Evolutionary conservation across 2,888 invertebrate species (phyloP).

Genomic region (Eristalis pertinax): DNA sequence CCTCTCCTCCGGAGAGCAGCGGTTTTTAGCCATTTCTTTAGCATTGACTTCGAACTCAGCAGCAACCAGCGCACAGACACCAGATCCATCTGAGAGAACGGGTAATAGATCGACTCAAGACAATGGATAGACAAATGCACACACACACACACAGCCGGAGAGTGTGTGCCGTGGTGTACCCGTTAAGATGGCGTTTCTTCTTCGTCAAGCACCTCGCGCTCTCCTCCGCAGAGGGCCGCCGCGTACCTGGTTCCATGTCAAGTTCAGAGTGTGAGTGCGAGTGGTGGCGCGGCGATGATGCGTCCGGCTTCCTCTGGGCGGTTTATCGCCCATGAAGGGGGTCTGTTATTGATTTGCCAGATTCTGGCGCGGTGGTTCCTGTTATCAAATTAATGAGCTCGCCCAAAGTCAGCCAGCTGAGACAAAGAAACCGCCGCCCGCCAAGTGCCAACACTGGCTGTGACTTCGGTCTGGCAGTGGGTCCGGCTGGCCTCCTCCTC

Average conservation of each 20-base stretch:
- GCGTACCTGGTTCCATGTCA: background rate
- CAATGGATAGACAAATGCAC: constrained; percentile 41
- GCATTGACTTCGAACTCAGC: constrained; percentile 65
- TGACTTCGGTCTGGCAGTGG: background rate
- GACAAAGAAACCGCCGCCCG: background rate
- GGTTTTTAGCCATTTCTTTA: constrained; percentile 61
- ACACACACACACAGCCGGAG: constrained; percentile 18
- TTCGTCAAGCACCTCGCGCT: background rate
- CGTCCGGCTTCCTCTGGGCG: constrained; percentile 26
- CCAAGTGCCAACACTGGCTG: background rate
- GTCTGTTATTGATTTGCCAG: constrained; percentile 53
- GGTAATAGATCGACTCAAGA: constrained; percentile 36
- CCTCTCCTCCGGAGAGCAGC: background rate
- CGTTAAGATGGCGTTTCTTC: constrained; percentile 50
- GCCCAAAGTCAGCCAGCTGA: background rate
- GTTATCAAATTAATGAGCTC: constrained; percentile 38
- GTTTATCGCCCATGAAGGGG: constrained; percentile 51
- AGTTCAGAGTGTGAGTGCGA: background rate
- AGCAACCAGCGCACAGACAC: constrained; percentile 23
- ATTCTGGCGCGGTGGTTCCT: constrained; percentile 13
- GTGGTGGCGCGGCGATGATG: background rate
- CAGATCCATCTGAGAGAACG: constrained; percentile 6
- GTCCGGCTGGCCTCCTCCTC: background rate
- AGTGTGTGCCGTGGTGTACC: constrained; percentile 4
- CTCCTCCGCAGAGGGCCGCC: background rate